Evolutionary conservation across 2,113 vertebrate genomes (phyloP), one percentile per base, ranked within the genome.

Genomic region (Chaetops frenatus): DNA sequence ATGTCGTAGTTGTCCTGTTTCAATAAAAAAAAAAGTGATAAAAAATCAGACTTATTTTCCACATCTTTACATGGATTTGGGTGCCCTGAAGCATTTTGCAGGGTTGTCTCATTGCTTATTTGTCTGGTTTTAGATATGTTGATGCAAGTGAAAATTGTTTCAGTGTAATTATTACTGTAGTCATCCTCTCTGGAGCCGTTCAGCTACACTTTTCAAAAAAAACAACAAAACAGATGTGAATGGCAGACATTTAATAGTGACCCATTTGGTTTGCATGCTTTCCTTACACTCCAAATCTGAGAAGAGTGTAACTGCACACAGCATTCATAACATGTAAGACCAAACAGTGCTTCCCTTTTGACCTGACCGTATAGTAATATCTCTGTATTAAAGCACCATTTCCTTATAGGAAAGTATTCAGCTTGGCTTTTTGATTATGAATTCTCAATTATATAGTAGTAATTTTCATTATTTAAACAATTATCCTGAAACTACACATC

Each of bases 1-100:
- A 35, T 44, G 79, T 62, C 70, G 22, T 72, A 71, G 24, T 94
- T 90, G 76, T 93, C 82, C 51, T 40, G 47, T 51, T 91, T 53
- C 47, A 67, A 67, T 44, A 56, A 56, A 56, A 5, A 51, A 81
- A 89, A 57, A 35, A 66, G 12, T 58, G 29, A 29, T 51, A n/a
- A 36, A 58, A 76, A 70, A 64, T 15, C 38, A 23, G 44, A 28
- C 33, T 84, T 77, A 56, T 48, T 94, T 94, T 56, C 67, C 22
- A 47, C 18, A n/a, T 84, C 73, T 91, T 57, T 76, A n/a, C 14
- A 24, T 51, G 47, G 72, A 48, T 74, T 82, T 83, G 33, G 8
- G 9, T 70, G 7, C 51, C 61, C 45, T 80, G 38, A 73, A 64
- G 76, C 36, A 40, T 77, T 87, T 82, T 84, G 19, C 38, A 92